Conservation (phyloP, 1,140 invertebrate genomes). For the Chymomyza costata region DNA sequence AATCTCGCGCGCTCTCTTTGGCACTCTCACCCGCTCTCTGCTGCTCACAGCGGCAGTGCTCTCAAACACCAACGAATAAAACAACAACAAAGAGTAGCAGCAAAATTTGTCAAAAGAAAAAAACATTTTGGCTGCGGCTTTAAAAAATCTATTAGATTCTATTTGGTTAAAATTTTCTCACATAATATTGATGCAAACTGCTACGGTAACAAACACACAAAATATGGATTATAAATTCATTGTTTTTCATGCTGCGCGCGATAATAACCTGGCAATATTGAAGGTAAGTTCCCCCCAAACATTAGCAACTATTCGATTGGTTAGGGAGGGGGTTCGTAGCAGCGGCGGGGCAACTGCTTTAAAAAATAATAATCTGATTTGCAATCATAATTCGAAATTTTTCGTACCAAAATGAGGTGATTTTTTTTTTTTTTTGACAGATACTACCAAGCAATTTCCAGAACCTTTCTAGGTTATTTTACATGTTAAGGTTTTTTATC, state of each 20-base stretch:
- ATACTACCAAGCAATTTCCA: too few relatives aligned
- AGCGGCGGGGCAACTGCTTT: neutral
- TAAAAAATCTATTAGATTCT: constrained; percentile 11
- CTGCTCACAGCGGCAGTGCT: neutral
- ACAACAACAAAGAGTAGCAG: constrained; percentile 23
- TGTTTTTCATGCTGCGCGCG: constrained; percentile 70
- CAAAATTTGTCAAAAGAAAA: constrained; percentile 19
- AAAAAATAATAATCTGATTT: constrained; percentile 1
- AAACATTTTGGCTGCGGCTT: constrained; percentile 24
- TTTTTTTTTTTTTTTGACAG: too few relatives aligned
- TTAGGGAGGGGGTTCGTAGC: neutral
- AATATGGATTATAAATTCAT: constrained; percentile 72
- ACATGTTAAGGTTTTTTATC: too few relatives aligned
- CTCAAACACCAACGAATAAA: constrained; percentile 17
- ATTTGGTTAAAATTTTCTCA: constrained; percentile 8
- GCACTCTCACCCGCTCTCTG: too few relatives aligned
- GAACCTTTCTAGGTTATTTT: too few relatives aligned
- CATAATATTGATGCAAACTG: constrained; percentile 27
- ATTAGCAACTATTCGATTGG: constrained; percentile 18
- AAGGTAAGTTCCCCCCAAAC: constrained; percentile 50
- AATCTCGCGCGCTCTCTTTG: too few relatives aligned
- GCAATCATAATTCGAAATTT: too few relatives aligned
- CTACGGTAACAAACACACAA: constrained; percentile 19
- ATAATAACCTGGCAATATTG: constrained; percentile 65
- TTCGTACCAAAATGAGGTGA: too few relatives aligned